Evolutionary conservation across 2,797 vertebrate species (phyloP).

Genomic region (Falco biarmicus): DNA sequence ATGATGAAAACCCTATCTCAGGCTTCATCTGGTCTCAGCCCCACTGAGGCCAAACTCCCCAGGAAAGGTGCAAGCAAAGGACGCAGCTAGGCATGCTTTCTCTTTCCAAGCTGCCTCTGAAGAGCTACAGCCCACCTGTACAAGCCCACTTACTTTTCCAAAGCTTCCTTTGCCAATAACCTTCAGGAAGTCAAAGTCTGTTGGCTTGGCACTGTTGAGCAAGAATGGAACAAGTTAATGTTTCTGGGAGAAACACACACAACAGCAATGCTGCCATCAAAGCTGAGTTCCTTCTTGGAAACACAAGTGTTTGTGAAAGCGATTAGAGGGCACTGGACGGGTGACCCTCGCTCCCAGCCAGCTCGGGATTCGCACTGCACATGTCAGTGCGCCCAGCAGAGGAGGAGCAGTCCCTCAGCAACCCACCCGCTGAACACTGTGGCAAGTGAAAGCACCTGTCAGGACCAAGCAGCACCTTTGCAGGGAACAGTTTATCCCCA

Average conservation of each 20-base stretch:
- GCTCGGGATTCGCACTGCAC: background rate
- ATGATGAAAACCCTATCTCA: background rate
- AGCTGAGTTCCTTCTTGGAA: background rate
- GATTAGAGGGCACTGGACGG: background rate
- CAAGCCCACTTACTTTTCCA: slow-evolving; percentile 87
- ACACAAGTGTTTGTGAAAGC: background rate
- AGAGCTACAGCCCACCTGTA: background rate
- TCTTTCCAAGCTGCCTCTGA: background rate
- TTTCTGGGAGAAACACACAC: background rate
- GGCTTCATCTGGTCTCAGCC: background rate
- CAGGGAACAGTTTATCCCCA: background rate
- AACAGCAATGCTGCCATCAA: background rate
- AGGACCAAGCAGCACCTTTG: background rate
- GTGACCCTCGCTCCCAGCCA: background rate
- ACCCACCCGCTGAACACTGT: background rate
- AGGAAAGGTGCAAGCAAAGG: background rate
- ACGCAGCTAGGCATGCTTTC: background rate
- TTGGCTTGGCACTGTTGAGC: slow-evolving; percentile 89
- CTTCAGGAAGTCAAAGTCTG: slow-evolving; percentile 97
- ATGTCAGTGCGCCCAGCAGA: background rate
- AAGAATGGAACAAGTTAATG: slow-evolving; percentile 32
- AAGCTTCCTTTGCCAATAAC: slow-evolving; percentile 99
- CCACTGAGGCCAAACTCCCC: background rate
- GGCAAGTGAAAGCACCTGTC: background rate
- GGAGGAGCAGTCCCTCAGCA: background rate